Evolutionary conservation across 2,797 vertebrate genomes (phyloP).

Genomic region (Phrynocephalus vlangalii): DNA sequence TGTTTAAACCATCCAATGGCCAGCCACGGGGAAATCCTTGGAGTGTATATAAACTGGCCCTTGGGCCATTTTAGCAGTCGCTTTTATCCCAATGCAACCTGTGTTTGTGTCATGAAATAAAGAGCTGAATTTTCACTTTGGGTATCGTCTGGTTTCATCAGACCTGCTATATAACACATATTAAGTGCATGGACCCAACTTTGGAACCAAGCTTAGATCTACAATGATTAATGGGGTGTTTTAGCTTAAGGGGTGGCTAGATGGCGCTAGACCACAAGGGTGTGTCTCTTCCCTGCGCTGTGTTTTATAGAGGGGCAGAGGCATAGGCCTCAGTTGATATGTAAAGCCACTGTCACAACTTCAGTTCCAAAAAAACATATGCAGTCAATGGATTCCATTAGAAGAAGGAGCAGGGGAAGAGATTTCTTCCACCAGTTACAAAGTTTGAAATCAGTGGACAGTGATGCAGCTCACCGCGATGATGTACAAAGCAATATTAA

Average conservation of each 20-base stretch:
- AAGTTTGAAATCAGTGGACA: background rate
- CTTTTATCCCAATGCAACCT: too few species aligned
- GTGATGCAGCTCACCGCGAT: background rate
- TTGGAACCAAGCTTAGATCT: background rate
- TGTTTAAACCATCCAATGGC: too few species aligned
- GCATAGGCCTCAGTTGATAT: background rate
- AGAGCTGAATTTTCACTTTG: too few species aligned
- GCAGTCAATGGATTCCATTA: background rate
- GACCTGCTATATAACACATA: too few species aligned
- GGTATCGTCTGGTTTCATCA: too few species aligned
- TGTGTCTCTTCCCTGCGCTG: slow-evolving; percentile 43
- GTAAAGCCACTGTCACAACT: background rate
- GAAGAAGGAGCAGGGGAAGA: background rate
- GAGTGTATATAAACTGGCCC: too few species aligned
- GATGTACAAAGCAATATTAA: slow-evolving; percentile 3
- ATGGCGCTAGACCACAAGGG: background rate
- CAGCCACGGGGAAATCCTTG: too few species aligned
- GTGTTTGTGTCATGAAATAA: too few species aligned
- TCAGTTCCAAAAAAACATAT: background rate
- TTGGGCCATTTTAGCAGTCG: too few species aligned
- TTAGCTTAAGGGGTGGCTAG: slow-evolving; percentile 39
- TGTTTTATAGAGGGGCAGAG: slow-evolving; percentile 21
- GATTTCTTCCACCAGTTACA: background rate
- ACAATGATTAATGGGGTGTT: background rate
- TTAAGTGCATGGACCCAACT: too few species aligned